Evolutionary conservation across 64 coral and sea anemone species (phyloP), one percentile per base, ranked within the genome.

Genomic region (Astreopora myriophthalma): DNA sequence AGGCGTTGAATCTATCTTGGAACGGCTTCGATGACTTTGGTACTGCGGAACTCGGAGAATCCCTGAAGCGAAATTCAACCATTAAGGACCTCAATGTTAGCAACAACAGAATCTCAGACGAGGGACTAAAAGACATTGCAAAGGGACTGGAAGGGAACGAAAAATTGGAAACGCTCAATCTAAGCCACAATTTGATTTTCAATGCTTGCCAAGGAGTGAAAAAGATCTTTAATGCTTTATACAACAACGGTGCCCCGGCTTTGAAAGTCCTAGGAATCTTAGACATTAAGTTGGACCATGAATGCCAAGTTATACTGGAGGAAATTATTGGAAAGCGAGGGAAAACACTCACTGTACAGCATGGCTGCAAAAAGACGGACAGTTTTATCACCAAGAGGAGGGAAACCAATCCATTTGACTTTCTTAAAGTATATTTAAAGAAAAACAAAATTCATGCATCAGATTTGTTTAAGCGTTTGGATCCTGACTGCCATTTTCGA

Each of bases 1-100:
- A 93, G 79, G 90, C 89, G 31, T 26, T 96, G 28, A 86, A 96
- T 79, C 52, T 96, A 14, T 96, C 95, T 23, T 96, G 95, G 95
- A 96, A 96, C 36, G 95, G 95, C 27, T 96, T 96, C 25, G 95
- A 96, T 80, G 91, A 96, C 24, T 71, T 8, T 32, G 95, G 95
- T 33, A 96, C 95, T 32, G 49, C 46, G 48, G 92, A 64, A 16
- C 62, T 96, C 20, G 76, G 78, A 31, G 95, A 93, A 3, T 71
- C 95, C 3, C 38, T 96, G 22, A 93, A 96, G 33, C 82, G 86
- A 46, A 96, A 96, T 46, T 93, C 85, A 22, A 87, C 86, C n/a
- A 26, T 96, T 23, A 75, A 73, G 3, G 91, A 93, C 13, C 70
- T 96, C 19, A 46, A 77, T 49, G 12, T 96, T 8, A 96, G 92